Base-by-base conservation (phyloP, 2,888 invertebrate species). In the Lithophane ornitopus region DNA sequence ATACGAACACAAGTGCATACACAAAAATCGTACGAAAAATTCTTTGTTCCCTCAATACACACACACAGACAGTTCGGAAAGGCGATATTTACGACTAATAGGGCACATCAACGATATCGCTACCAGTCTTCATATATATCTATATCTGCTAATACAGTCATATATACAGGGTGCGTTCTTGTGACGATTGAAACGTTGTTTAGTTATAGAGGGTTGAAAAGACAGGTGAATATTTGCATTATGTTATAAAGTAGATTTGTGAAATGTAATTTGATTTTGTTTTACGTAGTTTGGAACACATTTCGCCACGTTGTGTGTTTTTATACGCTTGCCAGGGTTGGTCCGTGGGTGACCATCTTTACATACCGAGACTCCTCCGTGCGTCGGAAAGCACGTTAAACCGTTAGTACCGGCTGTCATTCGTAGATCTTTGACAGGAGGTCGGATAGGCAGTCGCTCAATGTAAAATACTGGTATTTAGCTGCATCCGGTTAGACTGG, bases 71-170 rank as follows among this genome's bases (percentile, higher is more conserved):
- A 68, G 69, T 83, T 85, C 70, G 46, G 52, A 61, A 85, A 82
- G 78, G 80, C 79, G 77, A 76, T 81, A 82, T 85, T 83, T 82
- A 85, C 70, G 81, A 72, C 80, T 83, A 87, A 88, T 84, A 84
- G 76, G 71, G 54, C 56, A 67, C 76, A 78, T 84, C 76, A 78
- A 81, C 87, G 87, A 88, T 87, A 87, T 87, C 88, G 85, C 84
- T 63, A 85, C 88, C 88, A 87, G 71, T 49, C 82, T 72, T 28
- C 34, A 52, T 65, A 78, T 61, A 76, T 66, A 75, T 69, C 70
- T 75, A 70, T 77, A 77, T 63, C n/a, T 59, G 46, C 58, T 62
- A 52, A 26, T 44, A 78, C 11, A 66, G 1, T 22, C 16, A 74
- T 67, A 61, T 67, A 61, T 77, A 85, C 71, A 88, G 85, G 74